These are phyloP conservation scores for Batillaria attramentaria DNA, from an alignment of 1,140 invertebrate genomes.

Conservation along the genomic window DNA sequence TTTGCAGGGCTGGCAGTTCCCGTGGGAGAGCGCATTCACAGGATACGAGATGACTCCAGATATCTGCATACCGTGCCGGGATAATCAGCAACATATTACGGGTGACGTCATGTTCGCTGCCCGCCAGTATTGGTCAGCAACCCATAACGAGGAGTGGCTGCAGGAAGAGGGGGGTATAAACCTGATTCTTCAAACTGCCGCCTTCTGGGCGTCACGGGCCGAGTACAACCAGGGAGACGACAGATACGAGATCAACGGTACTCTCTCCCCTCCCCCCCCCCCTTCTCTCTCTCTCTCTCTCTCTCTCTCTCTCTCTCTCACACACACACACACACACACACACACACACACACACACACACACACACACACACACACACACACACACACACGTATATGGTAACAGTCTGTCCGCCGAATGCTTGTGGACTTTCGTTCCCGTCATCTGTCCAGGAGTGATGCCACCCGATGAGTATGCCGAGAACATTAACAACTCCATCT, in stretches of 20 bases:
- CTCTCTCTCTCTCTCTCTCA: background rate
- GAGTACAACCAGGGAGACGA: slow-evolving; percentile 38
- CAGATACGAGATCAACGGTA: slow-evolving; percentile 59
- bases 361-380: slow-evolving; percentile 3
- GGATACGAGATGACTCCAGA: slow-evolving; percentile 57
- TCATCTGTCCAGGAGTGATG: slow-evolving; percentile 66
- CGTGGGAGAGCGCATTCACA: slow-evolving; percentile 73
- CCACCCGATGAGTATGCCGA: slow-evolving; percentile 72
- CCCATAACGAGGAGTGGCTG: slow-evolving; percentile 50
- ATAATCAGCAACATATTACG: slow-evolving; percentile 69
- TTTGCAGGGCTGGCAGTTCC: slow-evolving; percentile 51
- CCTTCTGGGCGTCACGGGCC: slow-evolving; percentile 68
- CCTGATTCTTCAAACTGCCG: slow-evolving; percentile 66
- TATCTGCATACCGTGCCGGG: slow-evolving; percentile 42
- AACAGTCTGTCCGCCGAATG: background rate
- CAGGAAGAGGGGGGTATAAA: slow-evolving; percentile 45
- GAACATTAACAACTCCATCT: slow-evolving; percentile 68
- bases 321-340: slow-evolving; percentile 10
- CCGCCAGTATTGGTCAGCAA: slow-evolving; percentile 66
- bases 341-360: slow-evolving; percentile 18
- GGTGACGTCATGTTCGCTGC: slow-evolving; percentile 71
- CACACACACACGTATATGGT: background rate
- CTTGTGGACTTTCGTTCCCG: slow-evolving; percentile 50
- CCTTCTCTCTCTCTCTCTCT: slow-evolving; percentile 8
- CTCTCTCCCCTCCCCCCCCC: background rate